Evolutionary conservation across 2,797 vertebrate species (phyloP).

Genomic region (Cossypha dichroa): DNA sequence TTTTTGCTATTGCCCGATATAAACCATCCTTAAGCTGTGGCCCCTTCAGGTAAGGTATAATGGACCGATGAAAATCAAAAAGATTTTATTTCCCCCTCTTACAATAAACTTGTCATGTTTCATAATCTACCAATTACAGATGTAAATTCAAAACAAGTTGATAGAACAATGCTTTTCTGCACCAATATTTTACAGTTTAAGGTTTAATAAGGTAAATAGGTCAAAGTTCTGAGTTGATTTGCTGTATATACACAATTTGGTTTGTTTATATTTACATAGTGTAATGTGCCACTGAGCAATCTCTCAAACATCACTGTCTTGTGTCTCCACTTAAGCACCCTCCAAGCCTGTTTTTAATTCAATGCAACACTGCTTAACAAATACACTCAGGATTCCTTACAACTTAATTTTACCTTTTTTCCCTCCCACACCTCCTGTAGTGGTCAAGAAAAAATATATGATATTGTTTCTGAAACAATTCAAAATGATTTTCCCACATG

Average conservation of each 20-base stretch:
- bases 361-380: not conserved
- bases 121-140: not conserved
- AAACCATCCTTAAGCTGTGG: constrained; percentile 91
- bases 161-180: not conserved
- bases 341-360: not conserved
- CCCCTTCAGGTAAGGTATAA: constrained; percentile 89
- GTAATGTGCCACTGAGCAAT: not conserved
- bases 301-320: not conserved
- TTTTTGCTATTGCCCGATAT: constrained; percentile 93
- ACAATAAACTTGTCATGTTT: not conserved
- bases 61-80: not conserved
- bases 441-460: constrained; percentile 97
- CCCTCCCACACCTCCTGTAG: not conserved
- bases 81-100: not conserved
- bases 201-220: not conserved
- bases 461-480: constrained; percentile 94
- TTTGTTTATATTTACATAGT: not conserved
- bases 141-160: not conserved
- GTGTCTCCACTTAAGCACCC: not conserved
- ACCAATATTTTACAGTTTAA: not conserved
- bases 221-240: not conserved
- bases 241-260: not conserved
- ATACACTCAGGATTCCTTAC: not conserved
- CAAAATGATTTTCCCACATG: constrained; percentile 88
- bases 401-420: not conserved